Evolutionary conservation across 2,888 invertebrate genomes (phyloP).

Genomic region (Heliothis peltigera): DNA sequence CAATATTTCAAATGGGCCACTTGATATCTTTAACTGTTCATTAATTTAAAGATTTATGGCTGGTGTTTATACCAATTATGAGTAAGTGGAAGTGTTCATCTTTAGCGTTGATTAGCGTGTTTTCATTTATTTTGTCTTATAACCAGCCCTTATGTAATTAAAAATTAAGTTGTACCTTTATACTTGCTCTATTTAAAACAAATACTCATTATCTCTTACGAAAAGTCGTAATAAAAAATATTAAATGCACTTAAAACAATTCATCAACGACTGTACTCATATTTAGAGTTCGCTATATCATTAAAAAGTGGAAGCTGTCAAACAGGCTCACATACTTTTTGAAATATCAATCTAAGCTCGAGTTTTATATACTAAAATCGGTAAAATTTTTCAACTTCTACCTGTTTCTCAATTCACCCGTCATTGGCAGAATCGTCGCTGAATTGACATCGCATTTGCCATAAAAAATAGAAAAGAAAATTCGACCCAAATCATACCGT

Average conservation of each 20-base stretch:
- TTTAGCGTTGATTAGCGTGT: slow-evolving; percentile 28
- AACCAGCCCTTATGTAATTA: slow-evolving; percentile 9
- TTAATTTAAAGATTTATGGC: slow-evolving; percentile 43
- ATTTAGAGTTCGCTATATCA: slow-evolving; percentile 27
- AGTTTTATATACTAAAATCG: slow-evolving; percentile 34
- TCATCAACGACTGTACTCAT: slow-evolving; percentile 34
- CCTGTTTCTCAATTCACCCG: too few relatives aligned
- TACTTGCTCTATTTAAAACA: slow-evolving; percentile 3
- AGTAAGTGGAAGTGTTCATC: slow-evolving; percentile 32
- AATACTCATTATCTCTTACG: neutral
- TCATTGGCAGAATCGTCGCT: too few relatives aligned
- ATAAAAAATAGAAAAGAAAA: too few relatives aligned
- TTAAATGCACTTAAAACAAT: slow-evolving; percentile 12
- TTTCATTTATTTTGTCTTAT: slow-evolving; percentile 26
- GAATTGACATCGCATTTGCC: too few relatives aligned
- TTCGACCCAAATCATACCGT: too few relatives aligned
- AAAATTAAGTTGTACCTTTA: slow-evolving; percentile 16
- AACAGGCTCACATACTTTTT: slow-evolving; percentile 50
- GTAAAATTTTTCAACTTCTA: too few relatives aligned
- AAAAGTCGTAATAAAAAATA: neutral
- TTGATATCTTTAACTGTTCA: slow-evolving; percentile 49
- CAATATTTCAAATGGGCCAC: slow-evolving; percentile 46
- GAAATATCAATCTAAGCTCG: slow-evolving; percentile 55
- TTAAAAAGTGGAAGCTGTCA: slow-evolving; percentile 57
- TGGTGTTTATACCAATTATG: slow-evolving; percentile 36